Evolutionary conservation across 1,140 invertebrate species (phyloP), one percentile per base, ranked within the genome.

Genomic region (Lordiphosa collinella): DNA sequence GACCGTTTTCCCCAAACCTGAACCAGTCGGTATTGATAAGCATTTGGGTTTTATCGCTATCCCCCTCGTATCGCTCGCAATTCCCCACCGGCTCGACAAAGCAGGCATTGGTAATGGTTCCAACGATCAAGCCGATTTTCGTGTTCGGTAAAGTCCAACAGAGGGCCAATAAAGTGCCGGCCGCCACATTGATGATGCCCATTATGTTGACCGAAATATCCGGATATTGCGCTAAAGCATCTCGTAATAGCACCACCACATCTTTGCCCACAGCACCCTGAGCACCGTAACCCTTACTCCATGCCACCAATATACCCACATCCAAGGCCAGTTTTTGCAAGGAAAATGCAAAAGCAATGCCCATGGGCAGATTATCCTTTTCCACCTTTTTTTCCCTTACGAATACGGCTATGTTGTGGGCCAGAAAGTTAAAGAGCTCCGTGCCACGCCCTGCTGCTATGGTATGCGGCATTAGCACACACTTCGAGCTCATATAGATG

Each of bases 271-370:
- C 54, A 10, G 67, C 67, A 0, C 48, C 59, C 5, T 43, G 36
- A 5, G 76, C 75, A 0, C 84, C 84, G 13, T 73, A 88, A 25
- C 72, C 72, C 25, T 79, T 82, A 0, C 98, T 99, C 98, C 98
- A 99, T 5, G 93, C 92, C 14, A 96, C 93, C 13, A 99, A 91
- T 35, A 93, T 90, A 3, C 97, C 98, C 52, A 95, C 93, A 2
- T 95, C 96, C 8, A 99, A 91, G 0, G 97, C 96, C 41, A 95
- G 90, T 88, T 99, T 98, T 35, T 91, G 91, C 79, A 98, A 94
- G 0, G 98, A 98, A 89, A 99, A 99, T 55, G 97, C 99, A 90
- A 99, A 99, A 0, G 98, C 99, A 89, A 99, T 99, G 1, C 98
- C 98, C 38, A 99, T 52, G 2, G 75, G 78, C 0, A 87, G 46